Percentiles rank a stretch among this genome's conserved stretches.
Conservation (phyloP, 2,888 invertebrate genomes). For the Endotricha flammealis region DNA sequence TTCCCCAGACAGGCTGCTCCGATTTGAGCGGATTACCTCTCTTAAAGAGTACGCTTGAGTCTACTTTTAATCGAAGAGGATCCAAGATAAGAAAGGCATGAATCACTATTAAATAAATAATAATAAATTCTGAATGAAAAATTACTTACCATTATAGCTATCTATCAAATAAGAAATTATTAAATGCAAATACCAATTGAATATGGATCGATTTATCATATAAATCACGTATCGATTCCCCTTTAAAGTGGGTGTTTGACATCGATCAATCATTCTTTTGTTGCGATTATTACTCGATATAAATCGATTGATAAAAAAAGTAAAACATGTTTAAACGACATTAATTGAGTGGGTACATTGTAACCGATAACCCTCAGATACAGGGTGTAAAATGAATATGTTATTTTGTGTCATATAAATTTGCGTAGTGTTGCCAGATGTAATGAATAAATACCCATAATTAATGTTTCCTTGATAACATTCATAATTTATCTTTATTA, state of each 20-base stretch:
- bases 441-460: slow-evolving; percentile 5
- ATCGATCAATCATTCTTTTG: slow-evolving; percentile 38
- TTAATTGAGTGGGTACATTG: slow-evolving; percentile 48
- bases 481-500: neutral
- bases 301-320: slow-evolving; percentile 28
- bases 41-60: no score
- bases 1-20: no score
- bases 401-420: slow-evolving; percentile 23
- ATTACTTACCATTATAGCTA: no score
- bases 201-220: slow-evolving; percentile 18
- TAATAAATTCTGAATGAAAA: no score
- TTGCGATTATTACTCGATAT: slow-evolving; percentile 9
- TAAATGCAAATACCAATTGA: slow-evolving; percentile 12
- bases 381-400: slow-evolving; percentile 29
- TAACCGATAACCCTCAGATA: slow-evolving; percentile 26
- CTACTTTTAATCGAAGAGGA: no score
- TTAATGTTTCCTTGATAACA: slow-evolving; percentile 6
- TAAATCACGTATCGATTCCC: slow-evolving; percentile 16
- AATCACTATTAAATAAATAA: no score
- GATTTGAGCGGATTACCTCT: no score
- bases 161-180: slow-evolving; percentile 1
- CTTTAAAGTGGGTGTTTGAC: slow-evolving; percentile 18
- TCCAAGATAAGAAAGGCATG: no score
- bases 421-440: slow-evolving; percentile 27
- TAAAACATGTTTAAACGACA: slow-evolving; percentile 41